phyloP scores from a whole-genome alignment of 2,797 vertebrate genomes.

The Pelodytes ibericus region DNA sequence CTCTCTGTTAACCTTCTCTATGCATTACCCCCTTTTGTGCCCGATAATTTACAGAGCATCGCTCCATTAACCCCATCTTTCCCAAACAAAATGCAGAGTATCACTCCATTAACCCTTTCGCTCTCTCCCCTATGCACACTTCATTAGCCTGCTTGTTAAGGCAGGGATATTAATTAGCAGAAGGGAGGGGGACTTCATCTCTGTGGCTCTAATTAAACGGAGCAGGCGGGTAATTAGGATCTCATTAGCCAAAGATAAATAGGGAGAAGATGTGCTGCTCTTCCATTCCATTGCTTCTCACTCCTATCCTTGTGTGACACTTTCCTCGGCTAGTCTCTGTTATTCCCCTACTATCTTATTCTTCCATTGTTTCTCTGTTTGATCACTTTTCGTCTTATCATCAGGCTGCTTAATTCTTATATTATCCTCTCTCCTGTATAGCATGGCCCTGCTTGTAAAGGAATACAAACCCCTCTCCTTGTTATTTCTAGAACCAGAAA shows the following conservation, averaged over 20 bases:
- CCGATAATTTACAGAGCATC: background rate
- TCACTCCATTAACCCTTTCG: constrained; percentile 40
- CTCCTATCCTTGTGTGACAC: background rate
- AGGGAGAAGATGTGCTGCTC: constrained; percentile 29
- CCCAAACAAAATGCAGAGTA: background rate
- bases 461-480: no score
- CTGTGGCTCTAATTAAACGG: constrained; percentile 52
- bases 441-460: no score
- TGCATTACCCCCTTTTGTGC: constrained; percentile 17
- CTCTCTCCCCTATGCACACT: constrained; percentile 30
- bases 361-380: background rate
- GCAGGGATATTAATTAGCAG: constrained; percentile 53
- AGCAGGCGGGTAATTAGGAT: constrained; percentile 53
- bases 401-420: no score
- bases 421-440: no score
- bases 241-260: constrained; percentile 55
- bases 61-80: constrained; percentile 15
- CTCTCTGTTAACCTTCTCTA: no score
- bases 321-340: no score
- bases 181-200: constrained; percentile 41
- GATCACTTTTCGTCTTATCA: no score
- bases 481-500: no score
- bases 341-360: background rate
- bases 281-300: constrained; percentile 15
- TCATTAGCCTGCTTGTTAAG: constrained; percentile 46